Base-by-base conservation (phyloP, 2,113 vertebrate genomes). In the Emydura subglobosa region DNA sequence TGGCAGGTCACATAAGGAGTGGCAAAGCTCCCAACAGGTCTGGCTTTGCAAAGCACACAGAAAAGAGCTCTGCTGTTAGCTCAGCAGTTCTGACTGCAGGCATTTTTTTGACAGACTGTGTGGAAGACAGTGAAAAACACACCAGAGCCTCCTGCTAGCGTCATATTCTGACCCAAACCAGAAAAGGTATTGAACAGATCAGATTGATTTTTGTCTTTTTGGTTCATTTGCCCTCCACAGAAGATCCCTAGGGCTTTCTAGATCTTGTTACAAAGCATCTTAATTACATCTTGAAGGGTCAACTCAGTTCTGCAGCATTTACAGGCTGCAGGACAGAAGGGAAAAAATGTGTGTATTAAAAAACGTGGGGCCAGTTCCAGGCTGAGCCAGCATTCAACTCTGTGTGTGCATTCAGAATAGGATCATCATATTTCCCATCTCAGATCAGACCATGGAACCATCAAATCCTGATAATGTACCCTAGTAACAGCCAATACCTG, bases 141-240 rank as follows among this genome's bases (percentile, higher is more conserved):
- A 79, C 27, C n/a, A 87, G 54, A 51, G 39, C 3, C 0, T 4
- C 88, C 87, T 19, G 1, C 19, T 7, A 3, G 5, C 7, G 8
- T 78, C 5, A 10, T 44, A 2, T 31, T 27, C 29, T 68, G 6
- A 7, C 17, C 5, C 1, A 1, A 39, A 6, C 7, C 29, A n/a
- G 24, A 2, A 24, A 1, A 2, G 6, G 76, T 47, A 31, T 61
- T 31, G 27, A 16, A 5, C 24, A 27, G 74, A 78, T 7, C 22
- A 27, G 42, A 78, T 44, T 76, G 72, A 76, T 44, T 76, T 76
- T 44, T 76, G 34, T 76, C 42, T 76, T 44, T 59, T n/a, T 34
- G 31, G 65, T 68, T 68, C 65, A 68, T 72, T 72, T 72, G n/a
- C 65, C 65, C n/a, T 22, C 65, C n/a, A 39, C 65, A 16, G 34